phyloP scores from a whole-genome alignment of 2,113 vertebrate genomes.

The Phasianus colchicus region DNA sequence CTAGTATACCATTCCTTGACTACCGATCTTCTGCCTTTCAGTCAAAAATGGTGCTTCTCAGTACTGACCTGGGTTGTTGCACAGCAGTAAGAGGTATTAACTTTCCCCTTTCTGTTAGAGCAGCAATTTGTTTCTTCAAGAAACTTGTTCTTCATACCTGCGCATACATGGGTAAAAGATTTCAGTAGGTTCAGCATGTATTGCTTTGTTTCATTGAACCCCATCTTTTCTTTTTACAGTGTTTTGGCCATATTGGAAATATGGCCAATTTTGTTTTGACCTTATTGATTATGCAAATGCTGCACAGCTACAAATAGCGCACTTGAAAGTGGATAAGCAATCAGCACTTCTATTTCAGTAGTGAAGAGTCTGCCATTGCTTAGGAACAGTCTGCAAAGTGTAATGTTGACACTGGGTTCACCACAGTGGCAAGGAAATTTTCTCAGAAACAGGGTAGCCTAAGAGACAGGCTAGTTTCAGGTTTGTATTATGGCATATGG shows the following conservation, averaged over 20 bases:
- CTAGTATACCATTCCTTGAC: not conserved
- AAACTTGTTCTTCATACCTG: not conserved
- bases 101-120: not conserved
- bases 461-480: not conserved
- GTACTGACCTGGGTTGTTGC: not conserved
- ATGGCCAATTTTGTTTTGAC: not conserved
- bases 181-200: not conserved
- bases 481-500: not conserved
- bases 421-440: rapidly evolving
- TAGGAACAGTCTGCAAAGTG: not conserved
- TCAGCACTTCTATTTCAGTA: not conserved
- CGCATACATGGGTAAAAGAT: not conserved
- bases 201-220: not conserved
- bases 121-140: not conserved
- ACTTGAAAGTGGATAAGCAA: not conserved
- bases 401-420: rapidly evolving
- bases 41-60: not conserved
- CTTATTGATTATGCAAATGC: not conserved
- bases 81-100: not conserved
- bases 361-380: not conserved
- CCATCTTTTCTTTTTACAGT: not conserved
- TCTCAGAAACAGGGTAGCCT: not conserved
- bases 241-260: not conserved
- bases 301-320: not conserved
- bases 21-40: not conserved